Percentiles rank a stretch among this genome's conserved stretches.
These are phyloP conservation scores for Nixonia krombeini DNA, from an alignment of 1,140 invertebrate genomes.

Conservation along the genomic window DNA sequence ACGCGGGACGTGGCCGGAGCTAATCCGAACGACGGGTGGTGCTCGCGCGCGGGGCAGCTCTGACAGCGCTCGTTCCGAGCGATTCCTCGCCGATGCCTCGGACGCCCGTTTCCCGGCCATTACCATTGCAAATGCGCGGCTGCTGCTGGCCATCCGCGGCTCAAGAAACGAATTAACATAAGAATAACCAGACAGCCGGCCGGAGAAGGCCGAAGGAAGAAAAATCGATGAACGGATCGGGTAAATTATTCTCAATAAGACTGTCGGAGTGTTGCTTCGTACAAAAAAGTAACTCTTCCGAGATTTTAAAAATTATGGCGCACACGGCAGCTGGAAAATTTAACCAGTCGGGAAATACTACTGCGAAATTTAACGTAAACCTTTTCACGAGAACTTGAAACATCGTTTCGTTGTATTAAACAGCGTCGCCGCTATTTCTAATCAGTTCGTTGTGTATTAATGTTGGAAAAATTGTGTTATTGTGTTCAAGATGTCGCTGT, in stretches of 20 bases:
- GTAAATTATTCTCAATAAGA: slow-evolving; percentile 49
- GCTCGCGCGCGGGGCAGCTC: slow-evolving; percentile 1
- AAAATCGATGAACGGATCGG: slow-evolving; percentile 47
- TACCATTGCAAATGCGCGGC: slow-evolving; percentile 50
- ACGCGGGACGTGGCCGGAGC: slow-evolving; percentile 14
- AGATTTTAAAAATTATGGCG: slow-evolving; percentile 29
- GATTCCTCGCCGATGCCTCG: no score
- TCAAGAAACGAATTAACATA: slow-evolving; percentile 49
- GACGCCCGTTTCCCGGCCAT: slow-evolving; percentile 28
- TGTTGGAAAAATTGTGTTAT: neutral
- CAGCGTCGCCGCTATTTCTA: no score
- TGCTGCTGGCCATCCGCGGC: slow-evolving; percentile 35
- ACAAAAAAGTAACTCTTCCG: slow-evolving; percentile 41
- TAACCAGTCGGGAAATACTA: neutral
- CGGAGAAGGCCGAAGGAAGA: slow-evolving; percentile 11
- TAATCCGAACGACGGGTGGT: slow-evolving; percentile 9
- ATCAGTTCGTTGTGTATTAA: no score
- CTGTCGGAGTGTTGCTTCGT: slow-evolving; percentile 33
- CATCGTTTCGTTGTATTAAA: no score
- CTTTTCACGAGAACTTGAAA: no score
- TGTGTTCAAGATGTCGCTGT: no score
- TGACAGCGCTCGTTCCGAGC: slow-evolving; percentile 16
- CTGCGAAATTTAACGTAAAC: neutral
- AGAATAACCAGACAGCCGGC: slow-evolving; percentile 33
- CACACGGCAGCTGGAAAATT: slow-evolving; percentile 5